A percentile compares a stretch with the other conserved stretches of the same genome.
Evolutionary conservation across 2,797 vertebrate genomes (phyloP).

Genomic region (Aotus griseimembra): DNA sequence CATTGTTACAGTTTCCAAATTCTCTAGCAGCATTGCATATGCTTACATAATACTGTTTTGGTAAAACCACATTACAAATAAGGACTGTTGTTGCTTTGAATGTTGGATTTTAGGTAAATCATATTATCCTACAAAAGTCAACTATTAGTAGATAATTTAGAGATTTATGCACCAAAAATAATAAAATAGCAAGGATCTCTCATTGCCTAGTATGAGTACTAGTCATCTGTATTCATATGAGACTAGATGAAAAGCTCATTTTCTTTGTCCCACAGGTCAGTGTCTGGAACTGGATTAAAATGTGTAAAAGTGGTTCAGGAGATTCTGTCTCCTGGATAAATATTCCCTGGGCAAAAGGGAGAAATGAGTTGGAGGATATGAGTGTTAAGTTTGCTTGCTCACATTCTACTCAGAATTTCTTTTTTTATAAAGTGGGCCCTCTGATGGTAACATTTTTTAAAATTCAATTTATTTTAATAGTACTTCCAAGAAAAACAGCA

Average conservation of each 20-base stretch:
- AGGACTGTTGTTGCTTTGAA: not conserved
- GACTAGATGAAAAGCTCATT: not conserved
- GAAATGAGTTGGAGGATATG: not conserved
- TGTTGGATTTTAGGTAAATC: not conserved
- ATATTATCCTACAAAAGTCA: not conserved
- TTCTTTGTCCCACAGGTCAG: not conserved
- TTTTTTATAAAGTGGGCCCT: conserved; percentile 48
- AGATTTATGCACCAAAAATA: not conserved
- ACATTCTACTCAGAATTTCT: conserved; percentile 57
- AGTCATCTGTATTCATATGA: not conserved
- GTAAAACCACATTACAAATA: not conserved
- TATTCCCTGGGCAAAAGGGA: not conserved
- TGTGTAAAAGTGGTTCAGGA: not conserved
- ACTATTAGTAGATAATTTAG: not conserved
- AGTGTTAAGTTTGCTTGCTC: conserved; percentile 6
- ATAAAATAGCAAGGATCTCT: not conserved
- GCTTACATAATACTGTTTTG: not conserved
- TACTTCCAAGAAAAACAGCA: conserved; percentile 53
- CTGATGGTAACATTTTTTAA: conserved; percentile 52
- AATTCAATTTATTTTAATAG: conserved; percentile 66
- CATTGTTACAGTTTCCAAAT: not conserved
- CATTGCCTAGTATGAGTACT: not conserved
- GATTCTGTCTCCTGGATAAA: not conserved
- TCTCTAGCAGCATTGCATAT: not conserved
- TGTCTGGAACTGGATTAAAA: not conserved